These are phyloP conservation scores for Cyprinella venusta DNA, from an alignment of 2,797 vertebrate species.

Conservation along the genomic window DNA sequence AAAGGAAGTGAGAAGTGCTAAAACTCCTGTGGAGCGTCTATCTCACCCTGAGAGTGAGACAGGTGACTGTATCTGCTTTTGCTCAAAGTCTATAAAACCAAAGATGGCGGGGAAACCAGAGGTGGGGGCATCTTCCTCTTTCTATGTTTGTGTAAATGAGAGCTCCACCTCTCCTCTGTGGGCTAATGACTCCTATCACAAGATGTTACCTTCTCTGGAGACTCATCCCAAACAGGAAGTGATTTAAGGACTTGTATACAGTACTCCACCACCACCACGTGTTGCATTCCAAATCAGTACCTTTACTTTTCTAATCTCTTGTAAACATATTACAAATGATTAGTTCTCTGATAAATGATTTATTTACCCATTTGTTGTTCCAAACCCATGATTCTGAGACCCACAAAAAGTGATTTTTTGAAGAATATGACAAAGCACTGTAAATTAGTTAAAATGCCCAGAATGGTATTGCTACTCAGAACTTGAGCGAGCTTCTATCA, in stretches of 20 bases:
- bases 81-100: constrained; percentile 20
- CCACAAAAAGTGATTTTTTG: neutral
- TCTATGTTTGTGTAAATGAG: constrained; percentile 32
- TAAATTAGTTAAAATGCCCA: neutral
- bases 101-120: constrained; percentile 19
- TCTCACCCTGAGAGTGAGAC: neutral
- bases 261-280: neutral
- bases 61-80: constrained; percentile 24
- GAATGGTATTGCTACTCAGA: neutral
- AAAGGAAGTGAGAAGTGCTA: constrained; percentile 28
- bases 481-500: neutral
- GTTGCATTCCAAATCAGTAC: neutral
- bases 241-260: neutral
- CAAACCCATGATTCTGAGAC: neutral
- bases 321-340: neutral
- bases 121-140: constrained; percentile 30
- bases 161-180: constrained; percentile 41
- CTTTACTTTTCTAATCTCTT: neutral
- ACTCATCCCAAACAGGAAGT: constrained; percentile 31
- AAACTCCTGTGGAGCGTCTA: neutral
- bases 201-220: constrained; percentile 46
- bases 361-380: neutral
- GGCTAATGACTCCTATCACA: constrained; percentile 36
- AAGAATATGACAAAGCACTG: neutral
- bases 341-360: neutral